Conservation (phyloP, 2,113 vertebrate genomes). For the Probosciger aterrimus region DNA sequence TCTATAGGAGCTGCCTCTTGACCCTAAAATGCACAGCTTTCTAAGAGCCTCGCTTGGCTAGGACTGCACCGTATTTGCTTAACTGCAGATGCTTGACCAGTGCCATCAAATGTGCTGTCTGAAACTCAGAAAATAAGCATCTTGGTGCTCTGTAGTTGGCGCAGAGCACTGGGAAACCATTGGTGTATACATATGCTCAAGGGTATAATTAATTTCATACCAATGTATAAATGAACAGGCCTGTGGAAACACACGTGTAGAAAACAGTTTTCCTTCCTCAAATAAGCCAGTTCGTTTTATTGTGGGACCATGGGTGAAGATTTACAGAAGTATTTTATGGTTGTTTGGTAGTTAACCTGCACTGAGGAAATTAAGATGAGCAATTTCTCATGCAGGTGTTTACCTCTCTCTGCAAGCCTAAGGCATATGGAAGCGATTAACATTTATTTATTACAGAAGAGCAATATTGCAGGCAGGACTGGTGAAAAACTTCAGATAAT, state of each 20-base stretch:
- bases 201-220: background rate
- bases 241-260: background rate
- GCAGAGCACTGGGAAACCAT: background rate
- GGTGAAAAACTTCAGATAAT: background rate
- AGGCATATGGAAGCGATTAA: background rate
- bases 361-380: background rate
- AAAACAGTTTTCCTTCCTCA: background rate
- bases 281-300: background rate
- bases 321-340: background rate
- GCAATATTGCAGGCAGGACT: background rate
- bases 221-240: background rate
- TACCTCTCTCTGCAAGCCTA: background rate
- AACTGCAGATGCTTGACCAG: background rate
- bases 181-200: background rate
- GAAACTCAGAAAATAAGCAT: background rate
- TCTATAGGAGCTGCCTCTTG: background rate
- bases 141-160: background rate
- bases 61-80: background rate
- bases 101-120: background rate
- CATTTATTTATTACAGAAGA: background rate
- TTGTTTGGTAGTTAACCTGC: background rate
- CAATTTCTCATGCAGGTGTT: background rate
- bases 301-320: background rate
- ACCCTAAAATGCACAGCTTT: background rate
- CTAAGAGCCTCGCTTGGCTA: background rate